Conservation (phyloP, 1,140 invertebrate genomes). For the Drosophila obscura region DNA sequence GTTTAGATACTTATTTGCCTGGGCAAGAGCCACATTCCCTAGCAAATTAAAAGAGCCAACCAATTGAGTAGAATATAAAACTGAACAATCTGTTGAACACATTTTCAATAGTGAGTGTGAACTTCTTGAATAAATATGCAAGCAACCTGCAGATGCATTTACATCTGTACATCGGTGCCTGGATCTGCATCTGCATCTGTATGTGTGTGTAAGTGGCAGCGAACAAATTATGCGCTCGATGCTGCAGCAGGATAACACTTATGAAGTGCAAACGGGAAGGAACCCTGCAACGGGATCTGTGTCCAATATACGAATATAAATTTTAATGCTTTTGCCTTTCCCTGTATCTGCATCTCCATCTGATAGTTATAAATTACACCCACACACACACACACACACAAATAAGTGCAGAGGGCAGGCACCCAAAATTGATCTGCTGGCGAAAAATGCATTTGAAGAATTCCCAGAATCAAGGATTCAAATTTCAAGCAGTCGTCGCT, state of each 20-base stretch:
- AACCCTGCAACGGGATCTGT: conserved; percentile 63
- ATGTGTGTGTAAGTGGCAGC: conserved; percentile 46
- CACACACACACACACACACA: conserved; percentile 29
- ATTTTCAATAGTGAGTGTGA: conserved; percentile 73
- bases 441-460: conserved; percentile 51
- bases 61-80: conserved; percentile 37
- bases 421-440: conserved; percentile 40
- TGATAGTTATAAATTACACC: conserved; percentile 77
- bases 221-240: conserved; percentile 60
- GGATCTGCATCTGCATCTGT: conserved; percentile 5
- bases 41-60: conserved; percentile 39
- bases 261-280: conserved; percentile 2
- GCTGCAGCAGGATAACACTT: conserved; percentile 42
- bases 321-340: conserved; percentile 57
- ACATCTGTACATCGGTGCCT: conserved; percentile 8
- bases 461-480: conserved; percentile 81
- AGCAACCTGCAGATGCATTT: conserved; percentile 51
- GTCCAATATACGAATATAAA: conserved; percentile 28
- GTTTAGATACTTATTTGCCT: background rate
- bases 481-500: conserved; percentile 65
- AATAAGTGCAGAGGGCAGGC: conserved; percentile 12
- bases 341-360: conserved; percentile 18
- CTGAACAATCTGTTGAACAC: conserved; percentile 67
- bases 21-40: background rate
- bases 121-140: conserved; percentile 78